These are phyloP conservation scores for Synanthedon formicaeformis DNA, from an alignment of 2,888 invertebrate species.

Conservation along the genomic window DNA sequence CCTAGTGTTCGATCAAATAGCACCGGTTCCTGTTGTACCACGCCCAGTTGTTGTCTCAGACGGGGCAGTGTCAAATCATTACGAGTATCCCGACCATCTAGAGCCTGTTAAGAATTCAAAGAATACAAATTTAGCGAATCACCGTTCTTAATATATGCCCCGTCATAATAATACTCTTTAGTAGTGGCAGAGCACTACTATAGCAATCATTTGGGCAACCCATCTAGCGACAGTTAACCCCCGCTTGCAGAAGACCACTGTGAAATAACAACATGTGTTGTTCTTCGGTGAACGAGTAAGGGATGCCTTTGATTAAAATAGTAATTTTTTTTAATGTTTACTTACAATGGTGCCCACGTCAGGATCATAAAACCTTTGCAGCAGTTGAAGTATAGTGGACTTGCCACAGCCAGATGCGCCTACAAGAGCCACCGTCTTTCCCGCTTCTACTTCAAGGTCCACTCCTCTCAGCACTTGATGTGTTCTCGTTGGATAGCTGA, in stretches of 20 bases:
- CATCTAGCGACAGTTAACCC: too few species aligned
- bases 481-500: slow-evolving; percentile 84
- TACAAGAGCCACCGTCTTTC: slow-evolving; percentile 81
- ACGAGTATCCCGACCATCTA: slow-evolving; percentile 71
- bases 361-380: slow-evolving; percentile 86
- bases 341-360: slow-evolving; percentile 68
- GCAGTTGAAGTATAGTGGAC: slow-evolving; percentile 81
- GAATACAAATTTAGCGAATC: too few species aligned
- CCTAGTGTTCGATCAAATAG: slow-evolving; percentile 85
- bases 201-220: too few species aligned
- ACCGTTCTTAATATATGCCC: too few species aligned
- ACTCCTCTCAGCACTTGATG: slow-evolving; percentile 78
- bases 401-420: slow-evolving; percentile 84
- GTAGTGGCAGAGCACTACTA: too few species aligned
- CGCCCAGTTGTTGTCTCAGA: slow-evolving; percentile 80
- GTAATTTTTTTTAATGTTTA: slow-evolving; percentile 5
- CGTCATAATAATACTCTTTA: too few species aligned
- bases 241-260: too few species aligned
- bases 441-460: slow-evolving; percentile 74
- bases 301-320: too few species aligned
- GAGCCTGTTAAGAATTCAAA: slow-evolving; percentile 27
- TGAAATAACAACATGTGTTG: too few species aligned
- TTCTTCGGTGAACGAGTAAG: too few species aligned
- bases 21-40: slow-evolving; percentile 88
- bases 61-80: slow-evolving; percentile 73